Evolutionary conservation across 2,888 invertebrate genomes (phyloP).

Genomic region (Anticlea derivata): DNA sequence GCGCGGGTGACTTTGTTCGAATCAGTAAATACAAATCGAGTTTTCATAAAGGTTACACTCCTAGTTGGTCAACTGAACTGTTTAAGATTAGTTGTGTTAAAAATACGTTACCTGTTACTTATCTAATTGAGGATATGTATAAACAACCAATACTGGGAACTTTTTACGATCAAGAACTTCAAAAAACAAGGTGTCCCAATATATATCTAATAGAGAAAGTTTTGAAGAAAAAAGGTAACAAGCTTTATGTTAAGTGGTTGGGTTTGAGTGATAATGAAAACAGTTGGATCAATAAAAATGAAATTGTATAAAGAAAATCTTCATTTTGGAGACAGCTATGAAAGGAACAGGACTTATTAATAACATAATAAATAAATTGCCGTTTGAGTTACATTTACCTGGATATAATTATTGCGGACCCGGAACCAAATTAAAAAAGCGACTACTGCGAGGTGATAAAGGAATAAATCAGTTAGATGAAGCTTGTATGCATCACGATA

Average conservation of each 20-base stretch:
- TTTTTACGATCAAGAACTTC: constrained; percentile 15
- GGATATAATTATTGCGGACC: neutral
- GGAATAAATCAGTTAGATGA: too few species aligned
- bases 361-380: neutral
- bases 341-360: constrained; percentile 1
- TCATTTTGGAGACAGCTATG: neutral
- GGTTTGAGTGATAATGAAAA: constrained; percentile 4
- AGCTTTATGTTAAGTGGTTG: constrained; percentile 12
- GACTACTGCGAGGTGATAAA: too few species aligned
- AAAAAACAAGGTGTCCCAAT: constrained; percentile 1
- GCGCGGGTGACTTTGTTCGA: constrained; percentile 1
- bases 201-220: constrained; percentile 6
- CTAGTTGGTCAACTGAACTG: constrained; percentile 37
- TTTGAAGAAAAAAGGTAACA: neutral
- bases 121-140: constrained; percentile 5
- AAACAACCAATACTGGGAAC: constrained; percentile 11
- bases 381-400: constrained; percentile 3
- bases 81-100: constrained; percentile 5
- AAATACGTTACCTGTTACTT: constrained; percentile 4
- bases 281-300: constrained; percentile 3
- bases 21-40: neutral
- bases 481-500: too few species aligned
- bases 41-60: constrained; percentile 32
- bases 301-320: neutral
- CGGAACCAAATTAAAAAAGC: too few species aligned